Conservation (phyloP, 2,888 invertebrate genomes). For the Limulus polyphemus region DNA sequence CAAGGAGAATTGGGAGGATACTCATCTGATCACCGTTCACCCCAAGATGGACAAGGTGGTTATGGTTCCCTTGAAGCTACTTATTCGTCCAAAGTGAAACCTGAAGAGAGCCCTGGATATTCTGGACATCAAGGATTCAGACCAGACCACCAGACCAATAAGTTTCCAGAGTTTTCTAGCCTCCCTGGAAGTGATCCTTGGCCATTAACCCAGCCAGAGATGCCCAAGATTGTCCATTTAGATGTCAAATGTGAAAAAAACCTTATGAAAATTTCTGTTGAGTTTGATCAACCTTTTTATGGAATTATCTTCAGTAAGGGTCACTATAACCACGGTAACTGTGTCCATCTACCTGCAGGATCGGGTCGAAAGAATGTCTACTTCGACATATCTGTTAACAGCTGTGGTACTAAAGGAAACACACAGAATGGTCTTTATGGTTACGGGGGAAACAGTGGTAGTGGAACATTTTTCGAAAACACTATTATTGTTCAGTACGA, state of each 20-base stretch:
- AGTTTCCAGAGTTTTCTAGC: constrained; percentile 21
- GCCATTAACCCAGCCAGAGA: constrained; percentile 72
- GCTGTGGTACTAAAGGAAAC: constrained; percentile 82
- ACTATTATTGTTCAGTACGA: constrained; percentile 88
- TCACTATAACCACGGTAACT: constrained; percentile 81
- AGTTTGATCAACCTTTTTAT: constrained; percentile 85
- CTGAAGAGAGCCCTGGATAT: no score
- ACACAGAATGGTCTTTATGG: constrained; percentile 76
- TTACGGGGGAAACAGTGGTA: constrained; percentile 71
- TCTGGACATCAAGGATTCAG: background rate
- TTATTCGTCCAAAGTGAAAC: no score
- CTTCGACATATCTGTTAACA: constrained; percentile 80
- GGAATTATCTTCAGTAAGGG: constrained; percentile 89
- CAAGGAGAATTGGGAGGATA: no score
- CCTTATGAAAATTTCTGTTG: constrained; percentile 84
- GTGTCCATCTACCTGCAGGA: constrained; percentile 79
- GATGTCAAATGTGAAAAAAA: constrained; percentile 87
- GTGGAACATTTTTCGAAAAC: constrained; percentile 83
- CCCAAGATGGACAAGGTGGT: no score
- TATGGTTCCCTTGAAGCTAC: no score
- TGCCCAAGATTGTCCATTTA: constrained; percentile 82
- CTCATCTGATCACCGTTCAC: no score
- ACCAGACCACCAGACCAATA: constrained; percentile 17
- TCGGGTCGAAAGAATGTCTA: constrained; percentile 71
- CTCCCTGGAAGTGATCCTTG: constrained; percentile 56